Evolutionary conservation across 2,797 vertebrate species (phyloP).

Genomic region (Kryptolebias ocellatus): DNA sequence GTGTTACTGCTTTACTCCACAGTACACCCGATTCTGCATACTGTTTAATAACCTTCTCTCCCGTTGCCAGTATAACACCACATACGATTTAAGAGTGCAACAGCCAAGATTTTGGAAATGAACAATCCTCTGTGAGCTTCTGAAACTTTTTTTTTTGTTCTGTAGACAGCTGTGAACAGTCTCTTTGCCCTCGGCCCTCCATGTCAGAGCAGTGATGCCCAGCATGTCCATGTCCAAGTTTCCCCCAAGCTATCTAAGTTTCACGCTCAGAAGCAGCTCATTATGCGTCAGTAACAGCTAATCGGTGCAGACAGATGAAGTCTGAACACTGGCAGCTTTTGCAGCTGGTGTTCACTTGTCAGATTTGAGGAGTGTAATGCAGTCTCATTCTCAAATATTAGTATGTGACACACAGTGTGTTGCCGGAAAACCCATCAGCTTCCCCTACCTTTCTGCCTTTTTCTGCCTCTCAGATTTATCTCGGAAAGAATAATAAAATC

Average conservation of each 20-base stretch:
- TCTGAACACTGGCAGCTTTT: slow-evolving; percentile 44
- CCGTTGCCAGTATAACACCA: background rate
- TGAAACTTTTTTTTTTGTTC: background rate
- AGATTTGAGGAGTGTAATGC: slow-evolving; percentile 42
- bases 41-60: slow-evolving; percentile 3
- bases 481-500: slow-evolving; percentile 45
- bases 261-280: slow-evolving; percentile 51
- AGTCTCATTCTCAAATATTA: slow-evolving; percentile 39
- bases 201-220: slow-evolving; percentile 21
- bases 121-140: slow-evolving; percentile 11
- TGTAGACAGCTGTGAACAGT: slow-evolving; percentile 25
- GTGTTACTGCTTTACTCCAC: background rate
- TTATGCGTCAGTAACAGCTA: slow-evolving; percentile 53
- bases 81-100: slow-evolving; percentile 12
- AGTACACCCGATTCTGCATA: background rate
- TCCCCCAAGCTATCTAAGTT: slow-evolving; percentile 35
- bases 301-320: slow-evolving; percentile 41
- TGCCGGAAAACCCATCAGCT: slow-evolving; percentile 34
- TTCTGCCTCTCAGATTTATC: slow-evolving; percentile 20
- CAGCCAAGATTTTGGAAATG: background rate
- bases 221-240: slow-evolving; percentile 33
- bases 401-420: slow-evolving; percentile 25
- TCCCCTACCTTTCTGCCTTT: slow-evolving; percentile 6
- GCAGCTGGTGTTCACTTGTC: slow-evolving; percentile 42
- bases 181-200: slow-evolving; percentile 28